Conservation (phyloP, 30 jellyfish, hydroid and myxozoan genomes). For the Turritopsis dohrnii region DNA sequence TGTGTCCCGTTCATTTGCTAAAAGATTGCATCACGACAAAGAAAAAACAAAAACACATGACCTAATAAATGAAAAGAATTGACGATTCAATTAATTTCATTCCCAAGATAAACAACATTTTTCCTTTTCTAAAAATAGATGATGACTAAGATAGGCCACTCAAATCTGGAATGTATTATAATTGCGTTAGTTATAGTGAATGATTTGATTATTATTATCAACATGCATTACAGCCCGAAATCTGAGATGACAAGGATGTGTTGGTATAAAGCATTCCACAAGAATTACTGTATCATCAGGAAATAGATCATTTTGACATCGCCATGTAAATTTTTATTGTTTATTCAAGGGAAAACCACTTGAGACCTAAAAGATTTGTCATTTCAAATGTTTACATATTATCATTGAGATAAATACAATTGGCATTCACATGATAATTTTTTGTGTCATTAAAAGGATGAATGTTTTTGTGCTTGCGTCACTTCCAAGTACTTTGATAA, state of each 20-base stretch:
- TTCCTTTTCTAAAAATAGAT: not conserved
- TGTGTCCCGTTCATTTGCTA: too few relatives aligned
- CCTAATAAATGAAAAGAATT: too few relatives aligned
- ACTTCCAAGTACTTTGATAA: not conserved
- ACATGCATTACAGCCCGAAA: not conserved
- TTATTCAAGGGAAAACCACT: not conserved
- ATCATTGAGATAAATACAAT: not conserved
- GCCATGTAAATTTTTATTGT: not conserved
- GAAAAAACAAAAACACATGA: too few relatives aligned
- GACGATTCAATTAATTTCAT: too few relatives aligned
- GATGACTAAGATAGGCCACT: not conserved
- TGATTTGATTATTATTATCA: too few relatives aligned
- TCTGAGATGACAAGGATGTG: not conserved
- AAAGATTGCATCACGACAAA: too few relatives aligned
- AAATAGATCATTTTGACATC: not conserved
- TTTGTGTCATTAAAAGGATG: not conserved
- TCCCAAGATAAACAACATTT: too few relatives aligned
- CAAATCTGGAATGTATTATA: not conserved
- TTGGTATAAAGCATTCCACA: not conserved
- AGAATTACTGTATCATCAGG: not conserved
- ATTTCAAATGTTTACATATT: not conserved
- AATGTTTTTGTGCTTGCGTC: not conserved
- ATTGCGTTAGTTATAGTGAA: too few relatives aligned
- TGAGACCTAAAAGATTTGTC: not conserved
- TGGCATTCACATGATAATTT: not conserved